phyloP scores from a whole-genome alignment of 2,797 vertebrate genomes.

The Crenuchus spilurus region DNA sequence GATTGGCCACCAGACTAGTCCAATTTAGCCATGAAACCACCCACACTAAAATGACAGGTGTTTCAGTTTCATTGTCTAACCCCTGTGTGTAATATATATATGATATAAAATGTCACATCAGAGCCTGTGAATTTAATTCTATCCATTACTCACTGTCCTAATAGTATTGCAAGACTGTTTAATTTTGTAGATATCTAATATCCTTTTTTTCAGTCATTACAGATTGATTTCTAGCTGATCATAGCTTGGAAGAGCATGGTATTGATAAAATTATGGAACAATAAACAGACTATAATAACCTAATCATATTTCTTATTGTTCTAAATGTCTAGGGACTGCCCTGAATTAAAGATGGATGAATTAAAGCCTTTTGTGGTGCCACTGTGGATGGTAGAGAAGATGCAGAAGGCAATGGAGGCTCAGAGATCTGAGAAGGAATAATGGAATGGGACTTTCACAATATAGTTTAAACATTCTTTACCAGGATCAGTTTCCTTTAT shows the following conservation, averaged over 20 bases:
- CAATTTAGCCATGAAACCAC: too few relatives aligned
- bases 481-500: background rate
- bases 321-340: constrained; percentile 77
- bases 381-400: constrained; percentile 93
- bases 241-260: background rate
- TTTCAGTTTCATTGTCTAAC: too few relatives aligned
- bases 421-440: constrained; percentile 80
- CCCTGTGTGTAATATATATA: too few relatives aligned
- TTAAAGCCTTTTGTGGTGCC: constrained; percentile 90
- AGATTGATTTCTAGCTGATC: background rate
- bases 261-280: background rate
- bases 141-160: too few relatives aligned
- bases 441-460: constrained; percentile 5
- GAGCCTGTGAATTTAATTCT: too few relatives aligned
- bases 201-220: too few relatives aligned
- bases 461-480: constrained; percentile 7
- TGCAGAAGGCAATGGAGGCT: constrained; percentile 90
- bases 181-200: too few relatives aligned
- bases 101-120: too few relatives aligned
- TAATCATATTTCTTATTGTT: background rate
- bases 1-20: too few relatives aligned
- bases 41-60: too few relatives aligned
- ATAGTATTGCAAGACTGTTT: too few relatives aligned
- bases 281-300: background rate
- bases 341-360: constrained; percentile 89